Evolutionary conservation across 2,888 invertebrate species (phyloP).

Genomic region (Tetanocera ferruginea): DNA sequence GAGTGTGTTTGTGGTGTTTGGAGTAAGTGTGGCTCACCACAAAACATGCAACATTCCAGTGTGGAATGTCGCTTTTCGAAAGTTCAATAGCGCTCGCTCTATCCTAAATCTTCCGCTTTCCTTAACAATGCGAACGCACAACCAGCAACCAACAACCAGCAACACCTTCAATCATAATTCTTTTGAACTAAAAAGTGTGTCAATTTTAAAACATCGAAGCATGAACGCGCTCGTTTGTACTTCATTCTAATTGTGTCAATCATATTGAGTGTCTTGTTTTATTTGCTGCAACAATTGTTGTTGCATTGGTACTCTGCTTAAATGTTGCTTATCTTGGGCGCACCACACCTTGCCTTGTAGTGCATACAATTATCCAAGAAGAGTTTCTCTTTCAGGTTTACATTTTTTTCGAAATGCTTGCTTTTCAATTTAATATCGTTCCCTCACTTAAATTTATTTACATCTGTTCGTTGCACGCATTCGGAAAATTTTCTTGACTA

Average conservation of each 20-base stretch:
- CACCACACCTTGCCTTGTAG: no score
- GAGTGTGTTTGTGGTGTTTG: background rate
- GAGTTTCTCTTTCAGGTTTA: no score
- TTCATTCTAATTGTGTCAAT: constrained; percentile 31
- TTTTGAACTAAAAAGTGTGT: background rate
- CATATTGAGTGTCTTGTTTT: constrained; percentile 2
- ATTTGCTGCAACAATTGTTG: background rate
- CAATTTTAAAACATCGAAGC: background rate
- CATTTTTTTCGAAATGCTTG: background rate
- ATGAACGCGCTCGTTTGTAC: background rate
- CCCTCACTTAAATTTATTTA: background rate
- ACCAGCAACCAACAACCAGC: no score
- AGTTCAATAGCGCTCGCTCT: background rate
- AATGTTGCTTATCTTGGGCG: background rate
- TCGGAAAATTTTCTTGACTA: background rate
- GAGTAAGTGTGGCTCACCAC: background rate
- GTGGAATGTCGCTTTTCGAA: constrained; percentile 3
- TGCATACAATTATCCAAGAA: no score
- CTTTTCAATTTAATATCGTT: background rate
- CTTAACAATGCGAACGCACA: background rate
- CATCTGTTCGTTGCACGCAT: background rate
- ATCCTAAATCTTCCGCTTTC: background rate
- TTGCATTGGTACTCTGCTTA: no score
- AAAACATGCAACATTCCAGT: no score
- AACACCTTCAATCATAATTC: no score